phyloP scores from a whole-genome alignment of 2,113 vertebrate species.

The Macquaria australasica region DNA sequence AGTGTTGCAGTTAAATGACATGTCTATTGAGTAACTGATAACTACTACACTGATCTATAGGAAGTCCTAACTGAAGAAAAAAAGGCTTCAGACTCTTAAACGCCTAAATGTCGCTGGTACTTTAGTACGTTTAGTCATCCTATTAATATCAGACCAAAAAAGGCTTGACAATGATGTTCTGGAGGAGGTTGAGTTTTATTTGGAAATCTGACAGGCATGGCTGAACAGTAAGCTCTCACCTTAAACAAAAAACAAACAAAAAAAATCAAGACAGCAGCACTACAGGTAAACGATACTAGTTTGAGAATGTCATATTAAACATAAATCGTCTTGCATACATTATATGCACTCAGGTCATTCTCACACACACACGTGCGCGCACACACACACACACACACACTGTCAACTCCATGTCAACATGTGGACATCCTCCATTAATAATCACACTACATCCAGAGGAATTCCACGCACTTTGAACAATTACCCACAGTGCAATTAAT shows the following conservation, averaged over 20 bases:
- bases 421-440: constrained; percentile 89
- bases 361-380: constrained; percentile 51
- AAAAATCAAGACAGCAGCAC: constrained; percentile 88
- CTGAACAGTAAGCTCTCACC: constrained; percentile 87
- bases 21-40: too few relatives aligned
- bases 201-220: constrained; percentile 91
- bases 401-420: constrained; percentile 88
- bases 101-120: neutral
- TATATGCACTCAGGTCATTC: constrained; percentile 77
- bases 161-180: constrained; percentile 40
- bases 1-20: too few relatives aligned
- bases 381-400: constrained; percentile 52
- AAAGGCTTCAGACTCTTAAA: neutral
- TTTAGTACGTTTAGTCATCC: neutral
- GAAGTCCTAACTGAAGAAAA: neutral
- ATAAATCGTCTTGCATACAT: constrained; percentile 78
- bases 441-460: constrained; percentile 91
- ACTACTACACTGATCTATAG: neutral
- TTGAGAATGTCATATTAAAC: constrained; percentile 87
- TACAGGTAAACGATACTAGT: constrained; percentile 90
- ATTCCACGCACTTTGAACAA: constrained; percentile 91
- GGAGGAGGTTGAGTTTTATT: constrained; percentile 92
- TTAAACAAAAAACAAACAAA: constrained; percentile 80
- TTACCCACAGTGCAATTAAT: constrained; percentile 93
- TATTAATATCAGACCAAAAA: neutral